Evolutionary conservation across 2,888 invertebrate genomes (phyloP).

Genomic region (Abrostola triplasia): DNA sequence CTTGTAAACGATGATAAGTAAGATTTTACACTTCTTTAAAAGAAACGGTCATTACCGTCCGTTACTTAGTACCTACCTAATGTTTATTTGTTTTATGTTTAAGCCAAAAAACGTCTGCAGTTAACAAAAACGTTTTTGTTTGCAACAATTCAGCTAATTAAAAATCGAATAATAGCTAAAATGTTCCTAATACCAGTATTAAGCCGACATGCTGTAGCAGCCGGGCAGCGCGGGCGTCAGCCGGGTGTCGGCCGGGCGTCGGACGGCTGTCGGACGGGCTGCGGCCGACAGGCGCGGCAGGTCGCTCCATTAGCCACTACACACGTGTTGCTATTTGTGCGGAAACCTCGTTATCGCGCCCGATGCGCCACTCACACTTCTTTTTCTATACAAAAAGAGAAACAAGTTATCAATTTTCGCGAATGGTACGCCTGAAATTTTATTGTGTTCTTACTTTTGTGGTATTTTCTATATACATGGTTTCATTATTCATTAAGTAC

Average conservation of each 20-base stretch:
- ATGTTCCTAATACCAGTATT: conserved; percentile 38
- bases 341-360: conserved; percentile 74
- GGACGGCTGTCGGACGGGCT: conserved; percentile 32
- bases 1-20: conserved; percentile 16
- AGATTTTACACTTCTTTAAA: background rate
- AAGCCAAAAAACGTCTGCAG: too few relatives aligned
- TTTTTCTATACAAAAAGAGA: conserved; percentile 61
- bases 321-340: conserved; percentile 74
- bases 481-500: background rate
- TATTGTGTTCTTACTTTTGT: conserved; percentile 25
- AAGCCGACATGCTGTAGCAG: conserved; percentile 41
- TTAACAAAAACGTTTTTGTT: background rate
- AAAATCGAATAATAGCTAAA: conserved; percentile 39
- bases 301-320: conserved; percentile 64
- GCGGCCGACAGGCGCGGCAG: conserved; percentile 47
- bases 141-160: conserved; percentile 23
- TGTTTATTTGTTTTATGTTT: too few relatives aligned
- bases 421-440: conserved; percentile 33
- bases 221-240: conserved; percentile 13
- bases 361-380: conserved; percentile 65
- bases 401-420: conserved; percentile 65
- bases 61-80: too few relatives aligned
- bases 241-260: conserved; percentile 8
- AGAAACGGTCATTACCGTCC: too few relatives aligned
- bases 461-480: conserved; percentile 22